Conservation (phyloP, 2,888 invertebrate genomes). For the Ornithoptera alexandrae region DNA sequence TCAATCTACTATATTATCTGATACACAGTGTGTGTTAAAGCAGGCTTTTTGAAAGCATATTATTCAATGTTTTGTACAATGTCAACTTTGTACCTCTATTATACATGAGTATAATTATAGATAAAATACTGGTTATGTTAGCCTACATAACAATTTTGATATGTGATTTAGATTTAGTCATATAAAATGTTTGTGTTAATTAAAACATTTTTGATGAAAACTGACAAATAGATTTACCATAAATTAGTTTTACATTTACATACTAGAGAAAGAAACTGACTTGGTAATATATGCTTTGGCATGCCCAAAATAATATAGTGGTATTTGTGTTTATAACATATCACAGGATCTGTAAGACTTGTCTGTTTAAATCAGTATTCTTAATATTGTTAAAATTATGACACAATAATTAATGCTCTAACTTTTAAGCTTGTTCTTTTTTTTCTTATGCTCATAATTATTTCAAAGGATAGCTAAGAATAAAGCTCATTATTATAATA, state of each 20-base stretch:
- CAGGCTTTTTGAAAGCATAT: conserved; percentile 36
- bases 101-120: conserved; percentile 4
- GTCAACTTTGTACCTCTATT: conserved; percentile 30
- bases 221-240: too few species aligned
- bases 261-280: too few species aligned
- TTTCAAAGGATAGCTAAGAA: too few species aligned
- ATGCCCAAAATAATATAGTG: background rate
- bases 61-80: conserved; percentile 32
- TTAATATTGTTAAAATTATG: background rate
- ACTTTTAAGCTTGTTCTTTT: too few species aligned
- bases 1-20: conserved; percentile 34
- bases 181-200: too few species aligned
- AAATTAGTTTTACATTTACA: too few species aligned
- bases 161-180: background rate
- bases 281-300: background rate
- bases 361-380: background rate
- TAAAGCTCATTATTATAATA: too few species aligned
- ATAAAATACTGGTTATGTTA: background rate
- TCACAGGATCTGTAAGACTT: background rate
- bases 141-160: background rate
- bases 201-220: too few species aligned
- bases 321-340: background rate
- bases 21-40: conserved; percentile 38
- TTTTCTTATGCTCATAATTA: too few species aligned
- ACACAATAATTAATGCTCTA: too few species aligned